phyloP scores from a whole-genome alignment of 2,888 invertebrate species.

The Chalcis sispes region DNA sequence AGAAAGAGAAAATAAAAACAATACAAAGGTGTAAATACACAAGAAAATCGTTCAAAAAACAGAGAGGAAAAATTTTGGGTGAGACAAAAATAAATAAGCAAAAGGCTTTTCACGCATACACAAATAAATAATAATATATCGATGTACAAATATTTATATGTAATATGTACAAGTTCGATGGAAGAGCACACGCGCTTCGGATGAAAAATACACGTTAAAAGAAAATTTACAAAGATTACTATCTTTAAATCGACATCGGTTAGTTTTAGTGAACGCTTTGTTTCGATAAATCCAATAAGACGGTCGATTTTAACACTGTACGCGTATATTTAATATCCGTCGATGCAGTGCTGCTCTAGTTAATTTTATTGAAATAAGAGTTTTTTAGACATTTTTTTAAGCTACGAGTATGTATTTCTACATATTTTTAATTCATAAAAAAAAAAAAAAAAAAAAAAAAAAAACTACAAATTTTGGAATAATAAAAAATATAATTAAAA shows the following conservation, averaged over 20 bases:
- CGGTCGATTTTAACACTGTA: no score
- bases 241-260: neutral
- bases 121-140: neutral
- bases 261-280: neutral
- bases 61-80: neutral
- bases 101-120: neutral
- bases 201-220: slow-evolving; percentile 22
- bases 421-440: no score
- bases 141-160: neutral
- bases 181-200: neutral
- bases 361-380: no score
- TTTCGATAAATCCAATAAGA: no score
- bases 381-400: no score
- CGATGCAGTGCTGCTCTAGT: no score
- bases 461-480: no score
- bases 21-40: slow-evolving; percentile 31
- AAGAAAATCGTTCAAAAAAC: slow-evolving; percentile 8
- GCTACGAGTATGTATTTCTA: no score
- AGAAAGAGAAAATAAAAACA: slow-evolving; percentile 32
- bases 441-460: no score
- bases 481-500: no score
- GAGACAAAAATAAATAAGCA: slow-evolving; percentile 11
- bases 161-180: slow-evolving; percentile 18
- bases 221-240: slow-evolving; percentile 7
- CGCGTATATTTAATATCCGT: no score